Conservation (phyloP, 2,113 vertebrate genomes). For the Chauna torquata region DNA sequence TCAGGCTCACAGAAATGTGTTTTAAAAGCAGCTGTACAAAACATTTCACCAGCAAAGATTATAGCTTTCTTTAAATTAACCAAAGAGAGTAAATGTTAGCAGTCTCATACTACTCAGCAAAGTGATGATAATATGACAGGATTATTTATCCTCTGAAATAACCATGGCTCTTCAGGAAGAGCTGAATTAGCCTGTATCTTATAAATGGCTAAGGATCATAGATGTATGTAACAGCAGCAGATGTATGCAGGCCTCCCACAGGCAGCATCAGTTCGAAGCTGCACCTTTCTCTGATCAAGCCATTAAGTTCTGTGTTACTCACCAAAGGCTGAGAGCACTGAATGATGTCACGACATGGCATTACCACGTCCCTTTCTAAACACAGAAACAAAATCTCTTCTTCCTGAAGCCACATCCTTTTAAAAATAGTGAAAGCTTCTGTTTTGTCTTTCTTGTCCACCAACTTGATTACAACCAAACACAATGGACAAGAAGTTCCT, state of each 20-base stretch:
- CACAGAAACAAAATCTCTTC: not conserved
- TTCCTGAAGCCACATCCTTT: not conserved
- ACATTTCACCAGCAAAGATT: not conserved
- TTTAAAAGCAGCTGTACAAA: not conserved
- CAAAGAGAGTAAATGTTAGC: not conserved
- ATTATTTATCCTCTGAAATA: not conserved
- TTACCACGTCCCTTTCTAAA: not conserved
- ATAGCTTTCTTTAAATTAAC: constrained; percentile 9
- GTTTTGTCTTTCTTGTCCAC: not conserved
- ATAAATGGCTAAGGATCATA: not conserved
- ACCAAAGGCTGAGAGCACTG: not conserved
- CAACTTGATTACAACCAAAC: not conserved
- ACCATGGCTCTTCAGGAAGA: not conserved
- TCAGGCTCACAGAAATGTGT: not conserved
- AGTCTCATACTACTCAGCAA: not conserved
- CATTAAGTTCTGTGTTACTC: not conserved
- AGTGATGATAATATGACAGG: not conserved
- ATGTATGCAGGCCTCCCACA: not conserved
- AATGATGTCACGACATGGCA: rapidly evolving
- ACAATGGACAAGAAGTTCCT: not conserved
- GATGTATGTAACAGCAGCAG: not conserved
- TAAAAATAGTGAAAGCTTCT: not conserved
- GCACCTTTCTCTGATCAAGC: not conserved
- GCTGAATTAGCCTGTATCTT: not conserved
- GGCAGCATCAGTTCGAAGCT: not conserved